Base-by-base conservation (phyloP, 1,140 invertebrate genomes). In the Cyrtorhinus lividipennis region DNA sequence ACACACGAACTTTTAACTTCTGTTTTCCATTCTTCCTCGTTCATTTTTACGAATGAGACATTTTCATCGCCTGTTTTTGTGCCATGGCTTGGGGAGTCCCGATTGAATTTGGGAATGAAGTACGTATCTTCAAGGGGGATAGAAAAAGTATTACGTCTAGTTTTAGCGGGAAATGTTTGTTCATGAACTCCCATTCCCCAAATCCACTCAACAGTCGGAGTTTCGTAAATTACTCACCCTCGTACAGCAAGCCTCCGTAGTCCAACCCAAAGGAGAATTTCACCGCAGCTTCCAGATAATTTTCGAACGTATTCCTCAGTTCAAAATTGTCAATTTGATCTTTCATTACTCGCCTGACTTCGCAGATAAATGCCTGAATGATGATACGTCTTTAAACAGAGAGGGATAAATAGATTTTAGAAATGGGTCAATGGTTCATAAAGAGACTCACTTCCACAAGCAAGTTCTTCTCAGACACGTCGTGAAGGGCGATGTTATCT, bases 1-100 rank as follows among this genome's bases (percentile, higher is more conserved):
- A 24, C 62, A 57, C 44, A 56, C 53, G 48, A 61, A 58, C 2
- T 62, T 24, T 1, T 64, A 30, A 13, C 59, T 13, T 22, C 64
- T 59, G 24, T 65, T 24, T 27, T 61, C 20, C 59, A 64, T 18
- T 22, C 24, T 18, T 64, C 59, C 23, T 64, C 45, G 23, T 45
- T 45, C 1, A 13, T 53, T 18, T 64, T 45, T 13, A 56, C 46
- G 3, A 48, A 56, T 23, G 62, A 45, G 1, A 63, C 15, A 2
- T 18, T 63, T 18, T 60, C 62, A 20, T 56, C 59, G n/a, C n/a
- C n/a, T n/a, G n/a, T n/a, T n/a, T n/a, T n/a, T n/a, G n/a, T n/a
- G n/a, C n/a, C n/a, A n/a, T n/a, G n/a, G n/a, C n/a, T n/a, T n/a
- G n/a, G n/a, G n/a, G n/a, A n/a, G n/a, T n/a, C n/a, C n/a, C n/a